A percentile compares a stretch with the other conserved stretches of the same genome.
These are phyloP conservation scores for Phyllopteryx taeniolatus DNA, from an alignment of 2,113 vertebrate genomes.

Conservation along the genomic window DNA sequence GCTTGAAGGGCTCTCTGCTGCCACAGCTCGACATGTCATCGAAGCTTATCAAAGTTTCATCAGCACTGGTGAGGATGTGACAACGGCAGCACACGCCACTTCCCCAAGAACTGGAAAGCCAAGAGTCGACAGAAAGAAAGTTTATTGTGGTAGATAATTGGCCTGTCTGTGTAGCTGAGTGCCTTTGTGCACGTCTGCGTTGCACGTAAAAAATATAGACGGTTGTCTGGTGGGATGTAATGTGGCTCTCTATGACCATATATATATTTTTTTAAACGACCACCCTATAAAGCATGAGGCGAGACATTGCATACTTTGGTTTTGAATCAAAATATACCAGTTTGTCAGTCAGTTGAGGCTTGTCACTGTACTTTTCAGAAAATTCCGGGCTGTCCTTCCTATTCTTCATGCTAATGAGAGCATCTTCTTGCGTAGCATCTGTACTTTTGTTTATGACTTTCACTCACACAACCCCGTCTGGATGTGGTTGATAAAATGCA, in stretches of 20 bases:
- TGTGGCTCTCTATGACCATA: not conserved
- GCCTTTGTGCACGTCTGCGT: not conserved
- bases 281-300: too few species aligned
- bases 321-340: too few species aligned
- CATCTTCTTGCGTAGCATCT: too few species aligned
- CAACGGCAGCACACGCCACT: not conserved
- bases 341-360: too few species aligned
- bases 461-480: too few species aligned
- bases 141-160: conserved; percentile 1
- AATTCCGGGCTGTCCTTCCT: too few species aligned
- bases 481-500: not conserved
- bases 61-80: not conserved
- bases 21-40: conserved; percentile 1
- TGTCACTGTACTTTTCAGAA: too few species aligned
- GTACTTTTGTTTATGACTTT: too few species aligned
- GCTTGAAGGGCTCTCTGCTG: conserved; percentile 4
- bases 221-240: not conserved
- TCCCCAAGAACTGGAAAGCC: not conserved
- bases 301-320: too few species aligned
- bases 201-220: not conserved
- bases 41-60: conserved; percentile 5
- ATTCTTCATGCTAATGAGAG: too few species aligned
- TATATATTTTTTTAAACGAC: not conserved
- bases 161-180: not conserved
- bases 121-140: not conserved